Evolutionary conservation across 2,113 vertebrate species (phyloP).

Genomic region (Hepsetus odoe): DNA sequence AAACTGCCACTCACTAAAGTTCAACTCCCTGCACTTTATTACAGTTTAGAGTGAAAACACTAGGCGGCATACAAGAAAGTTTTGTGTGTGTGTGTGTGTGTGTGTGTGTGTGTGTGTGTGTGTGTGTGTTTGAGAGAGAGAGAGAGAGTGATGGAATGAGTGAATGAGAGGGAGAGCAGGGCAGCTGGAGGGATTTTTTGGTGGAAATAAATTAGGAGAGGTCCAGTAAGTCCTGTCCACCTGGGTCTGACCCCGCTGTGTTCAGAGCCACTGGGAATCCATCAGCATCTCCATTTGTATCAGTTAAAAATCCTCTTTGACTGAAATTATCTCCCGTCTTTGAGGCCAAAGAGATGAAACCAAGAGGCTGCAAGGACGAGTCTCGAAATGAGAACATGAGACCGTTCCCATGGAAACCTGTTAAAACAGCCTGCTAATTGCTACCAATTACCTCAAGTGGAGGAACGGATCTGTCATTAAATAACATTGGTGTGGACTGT

Average conservation of each 20-base stretch:
- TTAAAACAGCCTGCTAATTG: neutral
- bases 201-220: constrained; percentile 27
- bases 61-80: neutral
- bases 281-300: constrained; percentile 33
- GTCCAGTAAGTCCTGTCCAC: neutral
- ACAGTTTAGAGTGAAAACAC: neutral
- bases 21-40: constrained; percentile 33
- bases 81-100: constrained; percentile 13
- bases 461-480: neutral
- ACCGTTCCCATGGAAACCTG: constrained; percentile 25
- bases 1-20: constrained; percentile 22
- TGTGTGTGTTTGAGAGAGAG: constrained; percentile 12
- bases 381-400: constrained; percentile 9
- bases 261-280: neutral
- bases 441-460: constrained; percentile 13
- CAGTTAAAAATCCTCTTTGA: constrained; percentile 5
- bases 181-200: constrained; percentile 23
- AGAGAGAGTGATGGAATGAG: neutral
- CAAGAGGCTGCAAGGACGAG: constrained; percentile 2
- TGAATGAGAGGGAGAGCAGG: neutral
- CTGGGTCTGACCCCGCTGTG: constrained; percentile 3
- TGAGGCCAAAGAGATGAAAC: constrained; percentile 12
- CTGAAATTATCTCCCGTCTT: constrained; percentile 22
- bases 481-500: neutral
- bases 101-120: neutral